Base-by-base conservation (phyloP, 2,888 invertebrate species). In the Sphaerophoria rueppellii region DNA sequence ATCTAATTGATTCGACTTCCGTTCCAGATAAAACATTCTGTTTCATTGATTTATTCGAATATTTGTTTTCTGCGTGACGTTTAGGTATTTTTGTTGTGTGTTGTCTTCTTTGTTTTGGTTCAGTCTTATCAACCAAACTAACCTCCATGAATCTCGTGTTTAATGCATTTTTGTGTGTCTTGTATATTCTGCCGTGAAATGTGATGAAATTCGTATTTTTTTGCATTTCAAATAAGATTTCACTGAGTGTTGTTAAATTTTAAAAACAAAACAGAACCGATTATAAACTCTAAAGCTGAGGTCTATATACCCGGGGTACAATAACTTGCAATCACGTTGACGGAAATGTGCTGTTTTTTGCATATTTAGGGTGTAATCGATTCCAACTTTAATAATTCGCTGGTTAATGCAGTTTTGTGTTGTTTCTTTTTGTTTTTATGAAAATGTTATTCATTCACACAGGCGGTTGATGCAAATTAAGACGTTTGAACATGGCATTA, bases 161-260 rank as follows among this genome's bases (percentile, higher is more conserved):
- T 35, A 61, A 46, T 34, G 60, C 43, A 43, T 43, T 60, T 60
- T 11, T 5, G 43, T 37, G 14, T 37, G 14, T n/a, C 16, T 60
- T 60, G 12, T 63, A 43, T 57, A 3, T 60, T 40, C 32, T 14
- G 0, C 46, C 54, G 60, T 67, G 72, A 69, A 7, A 40, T 43
- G 79, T 83, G 71, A 79, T 71, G 83, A 79, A 79, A 83, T 79
- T 83, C 71, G 67, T 79, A 79, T 79, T 43, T 50, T 67, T 61
- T 79, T 75, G 37, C 61, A 83, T 83, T 79, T 60, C 40, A 71
- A 79, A 70, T 74, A 50, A 43, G 43, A 11, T 43, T 43, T 11
- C 43, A 11, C 43, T 9, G 4, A 43, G 40, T 40, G 9, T 40
- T n/a, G 63, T 50, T 52, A 4, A 43, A 24, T 12, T 32, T 46